Conservation (phyloP, 2,797 vertebrate species). For the Diplodus puntazzo region DNA sequence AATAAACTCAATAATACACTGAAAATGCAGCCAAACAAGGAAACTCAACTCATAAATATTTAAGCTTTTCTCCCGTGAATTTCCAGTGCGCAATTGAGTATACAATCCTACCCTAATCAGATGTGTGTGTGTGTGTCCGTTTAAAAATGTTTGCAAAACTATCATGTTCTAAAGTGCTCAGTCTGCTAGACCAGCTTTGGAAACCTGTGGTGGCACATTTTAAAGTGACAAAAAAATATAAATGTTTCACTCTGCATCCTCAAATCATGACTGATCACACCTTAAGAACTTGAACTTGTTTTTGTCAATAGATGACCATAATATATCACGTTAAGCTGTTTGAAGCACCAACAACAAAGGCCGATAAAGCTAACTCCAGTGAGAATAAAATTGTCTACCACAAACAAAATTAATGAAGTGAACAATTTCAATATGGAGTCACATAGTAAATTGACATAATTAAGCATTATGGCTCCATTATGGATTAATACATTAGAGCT, state of each 20-base stretch:
- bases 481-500: not conserved
- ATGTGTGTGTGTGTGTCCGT: not conserved
- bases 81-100: not conserved
- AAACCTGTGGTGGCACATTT: not conserved
- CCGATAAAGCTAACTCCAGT: not conserved
- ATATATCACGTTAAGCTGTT: too few species aligned
- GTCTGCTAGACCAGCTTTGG: not conserved
- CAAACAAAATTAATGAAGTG: not conserved
- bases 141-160: not conserved
- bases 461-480: not conserved
- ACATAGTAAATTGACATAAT: not conserved
- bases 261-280: not conserved
- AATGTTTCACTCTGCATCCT: not conserved
- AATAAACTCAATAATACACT: not conserved
- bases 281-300: not conserved
- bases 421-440: not conserved
- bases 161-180: not conserved
- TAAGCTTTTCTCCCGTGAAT: not conserved
- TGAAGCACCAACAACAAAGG: too few species aligned
- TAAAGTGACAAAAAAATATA: not conserved
- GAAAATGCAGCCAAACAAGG: not conserved
- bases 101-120: not conserved
- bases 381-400: slow-evolving; percentile 1
- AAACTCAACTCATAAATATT: not conserved
- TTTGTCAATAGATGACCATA: slow-evolving; percentile 1